Evolutionary conservation across 2,888 invertebrate species (phyloP).

Genomic region (Drosophila meridiana): DNA sequence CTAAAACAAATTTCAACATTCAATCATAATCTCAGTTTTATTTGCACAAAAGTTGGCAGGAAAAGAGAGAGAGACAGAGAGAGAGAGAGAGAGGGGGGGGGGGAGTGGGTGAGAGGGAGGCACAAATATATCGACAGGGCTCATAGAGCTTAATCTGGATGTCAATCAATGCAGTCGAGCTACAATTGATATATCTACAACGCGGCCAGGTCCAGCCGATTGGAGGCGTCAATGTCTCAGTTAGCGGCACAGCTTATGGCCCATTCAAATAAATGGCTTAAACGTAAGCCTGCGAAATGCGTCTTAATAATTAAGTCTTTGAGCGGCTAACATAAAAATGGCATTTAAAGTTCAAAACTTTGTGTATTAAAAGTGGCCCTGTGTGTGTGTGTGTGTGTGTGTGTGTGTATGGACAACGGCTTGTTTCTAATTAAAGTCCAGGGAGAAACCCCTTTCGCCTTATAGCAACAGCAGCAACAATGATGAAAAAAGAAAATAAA

Average conservation of each 20-base stretch:
- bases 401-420: conserved; percentile 8
- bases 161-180: conserved; percentile 10
- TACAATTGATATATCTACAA: not conserved
- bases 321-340: conserved; percentile 51
- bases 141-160: conserved; percentile 7
- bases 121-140: conserved; percentile 1
- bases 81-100: not conserved
- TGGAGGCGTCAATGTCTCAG: conserved; percentile 3
- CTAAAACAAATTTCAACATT: conserved; percentile 6
- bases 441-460: conserved; percentile 29
- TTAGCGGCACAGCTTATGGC: not conserved
- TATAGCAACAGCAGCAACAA: conserved; percentile 23
- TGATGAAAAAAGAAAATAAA: conserved; percentile 18
- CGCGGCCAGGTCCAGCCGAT: not conserved
- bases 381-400: not conserved
- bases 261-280: conserved; percentile 41
- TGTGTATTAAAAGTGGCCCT: not conserved
- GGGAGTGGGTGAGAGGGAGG: not conserved
- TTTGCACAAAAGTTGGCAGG: not conserved
- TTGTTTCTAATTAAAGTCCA: conserved; percentile 55
- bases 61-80: too few species aligned
- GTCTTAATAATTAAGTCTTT: conserved; percentile 57
- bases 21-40: conserved; percentile 13
- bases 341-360: conserved; percentile 57
- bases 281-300: conserved; percentile 9